Base-by-base conservation (phyloP, 2,888 invertebrate species). In the Lasioglossum villosulum region DNA sequence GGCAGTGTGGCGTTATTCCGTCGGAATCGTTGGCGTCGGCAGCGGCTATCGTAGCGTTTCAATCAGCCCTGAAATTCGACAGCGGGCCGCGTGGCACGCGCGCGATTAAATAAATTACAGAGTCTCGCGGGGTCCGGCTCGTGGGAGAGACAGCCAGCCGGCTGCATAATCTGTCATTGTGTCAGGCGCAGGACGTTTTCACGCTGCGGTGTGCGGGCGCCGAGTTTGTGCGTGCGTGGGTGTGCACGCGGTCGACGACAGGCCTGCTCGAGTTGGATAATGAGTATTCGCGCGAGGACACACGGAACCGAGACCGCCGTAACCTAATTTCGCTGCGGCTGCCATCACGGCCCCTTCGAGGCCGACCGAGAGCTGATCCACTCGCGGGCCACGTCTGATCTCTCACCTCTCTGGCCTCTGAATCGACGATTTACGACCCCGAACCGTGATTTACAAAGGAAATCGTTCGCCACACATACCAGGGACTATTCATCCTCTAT, bases 81-180 rank as follows among this genome's bases (percentile, higher is more conserved):
- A 56, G 59, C 66, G 37, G 30, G 8, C 73, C 27, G 75, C 39
- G 66, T 27, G 77, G 56, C 27, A 19, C 71, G 45, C 76, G 77
- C 68, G 68, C 75, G 85, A 82, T 83, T 90, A 88, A 88, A 90
- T 88, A 87, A 89, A 90, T 90, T 88, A 90, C 86, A 81, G 85
- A 88, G 84, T 81, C 82, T 79, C 82, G 78, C 68, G 48, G 52
- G 70, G 78, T 73, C 82, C 80, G 70, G 77, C 71, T 82, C 85
- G 85, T 87, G 90, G 80, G 80, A 82, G 86, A 86, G 76, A 87
- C 83, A 84, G 83, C 78, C 80, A 82, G 84, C 80, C 81, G 82
- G 84, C 79, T 80, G 87, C 86, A 84, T 84, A 82, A 90, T 90
- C 88, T 76, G 90, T 90, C 90, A 88, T 89, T 87, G 88, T 86